A percentile compares a stretch with the other conserved stretches of the same genome.
Conservation (phyloP, 2,797 vertebrate genomes). For the Heliangelus exortis region DNA sequence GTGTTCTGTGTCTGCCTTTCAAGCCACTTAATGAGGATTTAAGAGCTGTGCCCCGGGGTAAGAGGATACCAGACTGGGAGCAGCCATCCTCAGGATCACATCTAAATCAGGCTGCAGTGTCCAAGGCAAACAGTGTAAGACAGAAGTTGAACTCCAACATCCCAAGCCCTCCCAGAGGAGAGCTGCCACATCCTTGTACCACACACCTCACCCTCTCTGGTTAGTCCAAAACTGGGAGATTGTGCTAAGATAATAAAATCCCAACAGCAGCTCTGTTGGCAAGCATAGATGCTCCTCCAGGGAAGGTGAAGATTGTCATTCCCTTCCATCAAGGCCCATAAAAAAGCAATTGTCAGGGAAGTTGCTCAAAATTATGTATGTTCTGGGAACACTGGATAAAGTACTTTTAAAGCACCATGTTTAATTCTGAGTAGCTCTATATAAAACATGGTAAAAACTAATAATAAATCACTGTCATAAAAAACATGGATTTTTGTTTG, state of each 20-base stretch:
- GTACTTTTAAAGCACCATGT: neutral
- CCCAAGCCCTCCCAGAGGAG: neutral
- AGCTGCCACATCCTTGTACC: neutral
- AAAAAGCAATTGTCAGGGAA: constrained; percentile 40
- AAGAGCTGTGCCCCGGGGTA: neutral
- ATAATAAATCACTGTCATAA: neutral
- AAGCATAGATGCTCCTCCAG: neutral
- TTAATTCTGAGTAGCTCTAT: neutral
- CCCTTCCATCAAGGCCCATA: neutral
- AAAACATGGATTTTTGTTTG: neutral
- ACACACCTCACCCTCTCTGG: neutral
- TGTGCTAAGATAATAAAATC: neutral
- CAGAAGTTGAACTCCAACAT: accelerated
- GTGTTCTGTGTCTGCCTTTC: neutral
- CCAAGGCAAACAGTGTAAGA: accelerated
- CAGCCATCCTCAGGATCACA: neutral
- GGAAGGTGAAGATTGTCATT: neutral
- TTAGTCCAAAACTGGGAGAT: accelerated
- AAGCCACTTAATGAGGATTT: neutral
- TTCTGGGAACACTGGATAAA: neutral
- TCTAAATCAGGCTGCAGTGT: accelerated
- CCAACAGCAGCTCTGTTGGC: neutral
- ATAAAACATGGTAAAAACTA: neutral
- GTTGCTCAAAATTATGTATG: constrained; percentile 18
- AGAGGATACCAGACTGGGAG: neutral